Conservation (phyloP, 2,888 invertebrate species). For the Luperina testacea region DNA sequence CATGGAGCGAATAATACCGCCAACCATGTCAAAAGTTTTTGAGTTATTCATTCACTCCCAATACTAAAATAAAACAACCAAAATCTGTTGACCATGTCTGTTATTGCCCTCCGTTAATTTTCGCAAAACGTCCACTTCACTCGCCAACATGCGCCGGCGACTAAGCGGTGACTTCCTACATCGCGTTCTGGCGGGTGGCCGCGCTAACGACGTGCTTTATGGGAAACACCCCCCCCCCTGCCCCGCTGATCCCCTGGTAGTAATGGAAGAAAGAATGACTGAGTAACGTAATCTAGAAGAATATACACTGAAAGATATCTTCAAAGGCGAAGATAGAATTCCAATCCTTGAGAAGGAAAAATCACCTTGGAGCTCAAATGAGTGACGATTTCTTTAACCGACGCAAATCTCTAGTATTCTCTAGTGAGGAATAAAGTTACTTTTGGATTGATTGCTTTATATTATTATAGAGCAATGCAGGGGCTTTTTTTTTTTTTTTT, state of each 20-base stretch:
- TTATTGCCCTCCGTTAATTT: neutral
- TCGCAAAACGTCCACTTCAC: constrained; percentile 69
- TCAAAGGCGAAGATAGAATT: neutral
- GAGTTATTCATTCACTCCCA: neutral
- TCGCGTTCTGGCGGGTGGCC: constrained; percentile 85
- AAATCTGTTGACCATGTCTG: neutral
- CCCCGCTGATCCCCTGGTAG: constrained; percentile 26
- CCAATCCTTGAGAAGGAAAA: neutral
- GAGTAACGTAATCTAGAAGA: constrained; percentile 17
- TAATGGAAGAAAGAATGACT: constrained; percentile 40
- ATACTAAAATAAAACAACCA: neutral
- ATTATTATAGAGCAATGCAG: neutral
- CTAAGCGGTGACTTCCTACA: constrained; percentile 87
- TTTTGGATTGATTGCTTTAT: neutral
- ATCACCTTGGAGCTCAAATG: neutral
- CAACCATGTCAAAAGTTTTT: neutral
- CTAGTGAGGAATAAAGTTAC: neutral
- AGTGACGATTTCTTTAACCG: neutral
- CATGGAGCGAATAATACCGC: no score
- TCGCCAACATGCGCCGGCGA: constrained; percentile 59
- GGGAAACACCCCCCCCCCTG: constrained; percentile 73
- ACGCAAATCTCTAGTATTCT: neutral
- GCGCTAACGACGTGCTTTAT: constrained; percentile 86
- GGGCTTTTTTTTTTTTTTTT: no score
- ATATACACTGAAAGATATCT: neutral